A percentile compares a stretch with the other conserved stretches of the same genome.
Conservation (phyloP, 2,888 invertebrate genomes). For the Leptarthrus brevirostris region DNA sequence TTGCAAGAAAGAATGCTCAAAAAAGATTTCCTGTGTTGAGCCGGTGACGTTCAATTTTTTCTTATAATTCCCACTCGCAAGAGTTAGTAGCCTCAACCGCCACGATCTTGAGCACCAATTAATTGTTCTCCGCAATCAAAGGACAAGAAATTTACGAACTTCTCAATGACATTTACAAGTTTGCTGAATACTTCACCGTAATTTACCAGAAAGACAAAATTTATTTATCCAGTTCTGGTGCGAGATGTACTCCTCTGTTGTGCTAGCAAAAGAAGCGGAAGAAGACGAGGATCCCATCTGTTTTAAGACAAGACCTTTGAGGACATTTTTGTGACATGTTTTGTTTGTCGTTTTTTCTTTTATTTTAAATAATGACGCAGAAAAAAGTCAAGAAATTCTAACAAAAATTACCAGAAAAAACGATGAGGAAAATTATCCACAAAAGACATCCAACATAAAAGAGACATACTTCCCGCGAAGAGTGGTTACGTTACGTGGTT, state of each 20-base stretch:
- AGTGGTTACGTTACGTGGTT: no score
- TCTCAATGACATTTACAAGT: conserved; percentile 49
- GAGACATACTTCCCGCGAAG: conserved; percentile 26
- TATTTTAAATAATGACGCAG: conserved; percentile 30
- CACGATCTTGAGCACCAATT: conserved; percentile 35
- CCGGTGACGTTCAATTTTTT: neutral
- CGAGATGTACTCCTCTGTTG: neutral
- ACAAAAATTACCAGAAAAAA: conserved; percentile 28
- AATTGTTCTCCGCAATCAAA: conserved; percentile 42
- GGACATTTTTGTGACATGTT: conserved; percentile 37
- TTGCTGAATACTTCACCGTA: conserved; percentile 48
- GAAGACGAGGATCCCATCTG: conserved; percentile 33
- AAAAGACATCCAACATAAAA: conserved; percentile 40
- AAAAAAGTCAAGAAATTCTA: conserved; percentile 25
- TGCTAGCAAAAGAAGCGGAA: neutral
- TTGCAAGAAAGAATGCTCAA: neutral
- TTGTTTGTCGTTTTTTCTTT: conserved; percentile 27
- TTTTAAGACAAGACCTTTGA: conserved; percentile 20
- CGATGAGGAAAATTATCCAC: conserved; percentile 44
- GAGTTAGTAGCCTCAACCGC: conserved; percentile 10
- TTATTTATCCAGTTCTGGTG: conserved; percentile 42
- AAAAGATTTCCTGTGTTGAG: neutral
- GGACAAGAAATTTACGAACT: conserved; percentile 48
- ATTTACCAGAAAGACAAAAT: conserved; percentile 49
- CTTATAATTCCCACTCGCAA: conserved; percentile 27